Conservation (phyloP, 2,113 vertebrate species). For the Pachycephala philippinensis region DNA sequence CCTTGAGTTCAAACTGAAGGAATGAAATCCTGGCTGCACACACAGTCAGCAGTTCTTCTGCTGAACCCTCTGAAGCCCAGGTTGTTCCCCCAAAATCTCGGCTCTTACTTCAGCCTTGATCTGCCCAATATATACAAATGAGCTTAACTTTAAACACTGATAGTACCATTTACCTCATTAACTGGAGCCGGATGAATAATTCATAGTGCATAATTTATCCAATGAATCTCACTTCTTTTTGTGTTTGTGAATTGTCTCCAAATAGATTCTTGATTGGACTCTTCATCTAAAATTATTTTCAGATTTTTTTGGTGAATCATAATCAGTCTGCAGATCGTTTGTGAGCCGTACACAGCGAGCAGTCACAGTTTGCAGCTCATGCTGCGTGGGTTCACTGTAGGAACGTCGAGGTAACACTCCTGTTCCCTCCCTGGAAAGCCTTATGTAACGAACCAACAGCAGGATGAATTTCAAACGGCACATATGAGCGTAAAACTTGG, state of each 20-base stretch:
- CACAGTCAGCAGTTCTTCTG: rapidly evolving
- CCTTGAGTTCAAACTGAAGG: not conserved
- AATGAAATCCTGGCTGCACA: not conserved
- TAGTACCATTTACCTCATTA: constrained; percentile 63
- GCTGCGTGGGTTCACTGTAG: constrained; percentile 2
- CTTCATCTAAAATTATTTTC: constrained; percentile 57
- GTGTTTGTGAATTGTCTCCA: constrained; percentile 66
- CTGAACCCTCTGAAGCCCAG: not conserved
- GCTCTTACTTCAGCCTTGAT: not conserved
- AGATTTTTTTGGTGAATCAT: constrained; percentile 29
- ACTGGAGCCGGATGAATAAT: constrained; percentile 46
- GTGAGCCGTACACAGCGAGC: not conserved
- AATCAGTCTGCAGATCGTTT: constrained; percentile 22
- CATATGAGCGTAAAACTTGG: not conserved
- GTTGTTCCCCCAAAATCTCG: not conserved
- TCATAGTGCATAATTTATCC: constrained; percentile 46
- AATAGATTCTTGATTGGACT: constrained; percentile 64
- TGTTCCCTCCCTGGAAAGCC: constrained; percentile 19
- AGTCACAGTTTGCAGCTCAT: constrained; percentile 3
- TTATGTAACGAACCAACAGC: constrained; percentile 24
- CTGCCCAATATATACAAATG: constrained; percentile 35
- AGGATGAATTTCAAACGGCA: not conserved
- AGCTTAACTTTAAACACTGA: constrained; percentile 61
- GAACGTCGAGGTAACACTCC: constrained; percentile 28
- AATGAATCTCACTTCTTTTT: constrained; percentile 50